Base-by-base conservation (phyloP, 2,113 vertebrate species). In the Thalassarche chlororhynchos region DNA sequence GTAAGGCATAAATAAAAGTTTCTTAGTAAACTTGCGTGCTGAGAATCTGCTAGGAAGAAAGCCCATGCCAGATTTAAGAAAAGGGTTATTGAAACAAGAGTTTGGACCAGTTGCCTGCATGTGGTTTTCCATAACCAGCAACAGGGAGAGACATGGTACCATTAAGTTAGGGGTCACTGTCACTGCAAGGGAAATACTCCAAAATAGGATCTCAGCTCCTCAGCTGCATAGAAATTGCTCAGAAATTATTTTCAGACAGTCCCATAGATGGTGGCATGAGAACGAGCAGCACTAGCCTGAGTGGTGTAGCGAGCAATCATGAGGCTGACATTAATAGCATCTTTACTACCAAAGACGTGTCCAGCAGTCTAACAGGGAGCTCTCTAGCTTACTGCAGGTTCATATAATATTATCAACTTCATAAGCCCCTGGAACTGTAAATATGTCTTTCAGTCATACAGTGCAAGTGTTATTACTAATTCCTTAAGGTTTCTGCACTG, bases 1-100 rank as follows among this genome's bases (percentile, higher is more conserved):
- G 72, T 32, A 86, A 79, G 66, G 58, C 49, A 90, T 76, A 87
- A 95, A 94, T 79, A 91, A 57, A 95, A 83, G 62, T 69, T 93
- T 65, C 82, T 85, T 46, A 83, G 94, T 83, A 75, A 96, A 90
- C 55, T 91, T 84, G 82, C 6, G 3, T 84, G 55, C 76, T 85
- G 90, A 92, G 85, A 52, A 85, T 57, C 36, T 77, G 49, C 71
- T 61, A 77, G 52, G 51, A 87, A 94, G 69, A 51, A 86, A 93
- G 26, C 8, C 32, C 32, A 4, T 7, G 86, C n/a, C 72, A 84
- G 71, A 66, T 40, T 96, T 66, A 58, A 86, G 68, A 90, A 85
- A 91, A 90, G 55, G 15, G 28, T 83, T 77, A 83, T 23, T 90
- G 52, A 71, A 69, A 87, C 42, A 83, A 77, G 76, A 75, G 11